Percentiles rank a stretch among this genome's conserved stretches.
phyloP scores from a whole-genome alignment of 37 sponge, comb jelly and placozoan genomes.

The Beroe ovata region DNA sequence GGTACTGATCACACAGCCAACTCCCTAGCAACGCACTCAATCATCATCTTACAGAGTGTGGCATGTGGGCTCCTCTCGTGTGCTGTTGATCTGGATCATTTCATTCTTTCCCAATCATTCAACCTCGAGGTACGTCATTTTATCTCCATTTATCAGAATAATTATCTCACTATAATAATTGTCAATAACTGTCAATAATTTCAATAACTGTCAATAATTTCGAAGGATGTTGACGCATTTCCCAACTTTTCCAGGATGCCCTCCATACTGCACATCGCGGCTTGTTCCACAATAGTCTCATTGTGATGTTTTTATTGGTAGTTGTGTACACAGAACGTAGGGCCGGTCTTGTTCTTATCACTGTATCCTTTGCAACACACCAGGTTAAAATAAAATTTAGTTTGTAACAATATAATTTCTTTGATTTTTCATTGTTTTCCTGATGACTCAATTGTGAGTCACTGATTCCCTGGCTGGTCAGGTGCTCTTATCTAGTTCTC shows the following conservation, averaged over 20 bases:
- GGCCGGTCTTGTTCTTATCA: not conserved
- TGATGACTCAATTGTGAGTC: no score
- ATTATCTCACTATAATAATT: not conserved
- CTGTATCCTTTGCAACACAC: slow-evolving; percentile 11
- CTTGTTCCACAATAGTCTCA: slow-evolving; percentile 6
- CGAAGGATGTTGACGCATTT: no score
- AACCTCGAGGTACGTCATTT: not conserved
- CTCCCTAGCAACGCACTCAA: slow-evolving; percentile 20
- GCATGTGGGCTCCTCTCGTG: slow-evolving; percentile 19
- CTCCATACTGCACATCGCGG: slow-evolving; percentile 1
- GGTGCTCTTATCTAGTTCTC: no score
- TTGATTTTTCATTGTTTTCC: no score
- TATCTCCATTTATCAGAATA: no score
- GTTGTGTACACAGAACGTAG: not conserved
- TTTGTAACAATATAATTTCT: no score
- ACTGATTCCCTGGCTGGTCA: no score
- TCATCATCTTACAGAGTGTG: slow-evolving; percentile 40
- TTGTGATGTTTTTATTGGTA: not conserved
- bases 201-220: no score
- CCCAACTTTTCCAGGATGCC: slow-evolving; percentile 30
- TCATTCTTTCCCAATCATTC: slow-evolving; percentile 2
- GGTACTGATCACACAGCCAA: not conserved
- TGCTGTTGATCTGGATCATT: slow-evolving; percentile 49
- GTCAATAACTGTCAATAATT: not conserved
- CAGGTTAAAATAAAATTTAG: no score